Base-by-base conservation (phyloP, 2,797 vertebrate genomes). In the Pampus argenteus region DNA sequence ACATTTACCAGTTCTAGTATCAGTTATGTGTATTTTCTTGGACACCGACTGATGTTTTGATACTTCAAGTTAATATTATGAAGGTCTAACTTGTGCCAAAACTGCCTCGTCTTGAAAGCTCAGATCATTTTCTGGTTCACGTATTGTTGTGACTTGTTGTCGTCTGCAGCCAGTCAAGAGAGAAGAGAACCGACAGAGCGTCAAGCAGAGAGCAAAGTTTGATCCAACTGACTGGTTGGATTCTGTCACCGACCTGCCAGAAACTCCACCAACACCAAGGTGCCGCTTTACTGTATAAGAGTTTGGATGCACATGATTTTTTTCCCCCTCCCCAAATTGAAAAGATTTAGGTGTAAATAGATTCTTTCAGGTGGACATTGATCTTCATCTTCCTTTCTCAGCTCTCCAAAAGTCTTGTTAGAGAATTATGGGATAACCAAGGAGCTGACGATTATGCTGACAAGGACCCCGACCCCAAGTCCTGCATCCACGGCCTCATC, bases 221-320 rank as follows among this genome's bases (percentile, higher is more conserved):
- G 83, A 91, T 29, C 87, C 81, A 0, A 42, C 40, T 2, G 88
- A 91, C 73, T 90, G 89, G 88, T 63, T 52, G 9, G 90, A 91
- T 11, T 49, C 52, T 0, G 4, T 54, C 6, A 11, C 49, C 0
- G 82, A 89, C 2, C 64, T 76, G 48, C 70, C 78, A 14, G 48
- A 52, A 55, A 48, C 71, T 28, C 63, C 31, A 13, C 26, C 60
- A 26, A 10, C 72, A 5, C 23, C 8, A 0, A 85, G 89, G 91
- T 92, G 31, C 23, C 22, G 54, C 5, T 4, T 13, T 29, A 0
- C 2, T 18, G 1, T 14, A 1, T 3, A 13, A 20, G 42, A 25
- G 2, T 5, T 6, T 34, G 5, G 1, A 50, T 40, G 14, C 3
- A 15, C 36, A 13, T 17, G 22, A 14, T 17, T 22, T 23, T 58